A percentile compares a stretch with the other conserved stretches of the same genome.
Evolutionary conservation across 2,888 invertebrate species (phyloP).

Genomic region (Timandra comae): DNA sequence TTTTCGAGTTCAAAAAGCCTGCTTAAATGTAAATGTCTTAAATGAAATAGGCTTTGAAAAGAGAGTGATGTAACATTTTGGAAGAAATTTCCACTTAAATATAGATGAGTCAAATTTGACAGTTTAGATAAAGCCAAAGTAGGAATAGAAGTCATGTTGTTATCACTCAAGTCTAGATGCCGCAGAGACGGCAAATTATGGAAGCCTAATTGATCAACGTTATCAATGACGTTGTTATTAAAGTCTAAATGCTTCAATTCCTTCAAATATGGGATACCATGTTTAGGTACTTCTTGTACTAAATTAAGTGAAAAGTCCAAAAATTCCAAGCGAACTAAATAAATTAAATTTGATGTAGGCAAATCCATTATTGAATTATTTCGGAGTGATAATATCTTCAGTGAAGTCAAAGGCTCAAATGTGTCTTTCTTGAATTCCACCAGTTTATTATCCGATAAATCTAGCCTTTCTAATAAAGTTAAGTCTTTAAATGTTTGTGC

Average conservation of each 20-base stretch:
- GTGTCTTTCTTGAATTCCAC: constrained; percentile 83
- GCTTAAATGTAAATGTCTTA: constrained; percentile 84
- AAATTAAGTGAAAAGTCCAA: constrained; percentile 88
- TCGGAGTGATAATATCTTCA: constrained; percentile 84
- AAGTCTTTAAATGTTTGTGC: constrained; percentile 87
- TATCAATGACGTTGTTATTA: constrained; percentile 85
- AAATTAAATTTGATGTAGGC: constrained; percentile 81
- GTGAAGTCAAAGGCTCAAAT: constrained; percentile 81
- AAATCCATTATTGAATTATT: constrained; percentile 88
- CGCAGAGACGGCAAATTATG: constrained; percentile 84
- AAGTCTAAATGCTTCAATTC: constrained; percentile 83
- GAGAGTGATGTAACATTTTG: constrained; percentile 84
- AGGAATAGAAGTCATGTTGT: constrained; percentile 87
- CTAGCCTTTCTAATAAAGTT: constrained; percentile 82
- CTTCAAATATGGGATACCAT: constrained; percentile 83
- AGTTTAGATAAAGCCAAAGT: constrained; percentile 86
- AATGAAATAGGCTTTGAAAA: constrained; percentile 89
- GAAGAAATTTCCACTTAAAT: constrained; percentile 88
- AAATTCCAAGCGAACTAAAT: constrained; percentile 81
- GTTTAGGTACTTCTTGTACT: constrained; percentile 82
- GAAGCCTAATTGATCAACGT: constrained; percentile 83
- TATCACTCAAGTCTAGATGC: constrained; percentile 86
- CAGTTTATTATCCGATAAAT: constrained; percentile 85
- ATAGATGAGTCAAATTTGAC: constrained; percentile 84
- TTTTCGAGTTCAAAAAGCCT: constrained; percentile 80